Conservation (phyloP, 2,888 invertebrate species). For the Eupeodes latifasciatus region DNA sequence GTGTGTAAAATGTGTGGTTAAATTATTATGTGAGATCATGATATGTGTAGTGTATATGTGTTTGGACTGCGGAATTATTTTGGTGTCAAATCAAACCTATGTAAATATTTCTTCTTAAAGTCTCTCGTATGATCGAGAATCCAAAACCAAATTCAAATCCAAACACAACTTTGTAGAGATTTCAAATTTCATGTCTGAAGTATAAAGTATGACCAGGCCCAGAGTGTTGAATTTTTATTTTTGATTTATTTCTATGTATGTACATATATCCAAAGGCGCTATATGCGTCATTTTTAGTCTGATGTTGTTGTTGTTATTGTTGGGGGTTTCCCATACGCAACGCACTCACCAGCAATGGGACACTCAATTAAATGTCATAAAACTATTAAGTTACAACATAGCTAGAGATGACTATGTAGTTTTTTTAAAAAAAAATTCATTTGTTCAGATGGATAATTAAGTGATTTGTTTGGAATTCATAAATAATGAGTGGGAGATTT, state of each 20-base stretch:
- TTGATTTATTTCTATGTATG: constrained; percentile 70
- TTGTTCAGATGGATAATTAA: constrained; percentile 69
- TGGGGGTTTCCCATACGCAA: constrained; percentile 72
- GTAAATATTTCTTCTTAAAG: background rate
- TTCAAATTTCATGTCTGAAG: constrained; percentile 47
- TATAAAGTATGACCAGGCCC: background rate
- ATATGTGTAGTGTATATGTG: background rate
- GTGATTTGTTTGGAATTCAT: constrained; percentile 73
- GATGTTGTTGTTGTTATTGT: constrained; percentile 19
- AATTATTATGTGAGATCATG: constrained; percentile 19
- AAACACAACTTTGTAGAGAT: background rate
- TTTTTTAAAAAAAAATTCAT: constrained; percentile 25
- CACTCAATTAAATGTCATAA: constrained; percentile 76
- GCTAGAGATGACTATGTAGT: background rate
- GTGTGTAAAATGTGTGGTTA: constrained; percentile 27
- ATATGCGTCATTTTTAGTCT: constrained; percentile 68
- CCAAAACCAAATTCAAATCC: background rate
- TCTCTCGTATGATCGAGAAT: background rate
- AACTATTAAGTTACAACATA: constrained; percentile 71
- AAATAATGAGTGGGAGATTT: constrained; percentile 29
- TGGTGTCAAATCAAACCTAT: constrained; percentile 70
- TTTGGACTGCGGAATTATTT: constrained; percentile 42
- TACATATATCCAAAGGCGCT: constrained; percentile 69
- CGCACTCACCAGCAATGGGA: constrained; percentile 68
- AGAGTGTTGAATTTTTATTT: constrained; percentile 10